Percentiles rank a stretch among this genome's conserved stretches.
phyloP scores from a whole-genome alignment of 2,113 vertebrate genomes.

The Leptobrachium leishanense region DNA sequence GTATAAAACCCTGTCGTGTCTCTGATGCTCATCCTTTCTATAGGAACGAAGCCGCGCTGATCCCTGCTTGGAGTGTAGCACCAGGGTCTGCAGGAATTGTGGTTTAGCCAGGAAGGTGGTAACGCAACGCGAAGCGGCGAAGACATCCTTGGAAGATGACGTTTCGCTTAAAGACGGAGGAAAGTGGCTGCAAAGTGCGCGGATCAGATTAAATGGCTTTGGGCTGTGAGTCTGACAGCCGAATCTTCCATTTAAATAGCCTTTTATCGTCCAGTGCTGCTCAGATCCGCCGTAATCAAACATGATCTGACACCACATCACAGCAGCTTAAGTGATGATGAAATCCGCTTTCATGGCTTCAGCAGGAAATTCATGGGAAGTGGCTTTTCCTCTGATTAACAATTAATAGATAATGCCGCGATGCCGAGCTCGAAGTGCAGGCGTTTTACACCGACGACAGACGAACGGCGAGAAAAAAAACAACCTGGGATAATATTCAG shows the following conservation, averaged over 20 bases:
- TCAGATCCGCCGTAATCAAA: slow-evolving; percentile 31
- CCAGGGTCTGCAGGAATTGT: no score
- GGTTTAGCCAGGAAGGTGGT: no score
- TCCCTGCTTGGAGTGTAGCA: no score
- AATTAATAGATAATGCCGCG: slow-evolving; percentile 31
- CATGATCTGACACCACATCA: slow-evolving; percentile 37
- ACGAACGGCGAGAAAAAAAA: no score
- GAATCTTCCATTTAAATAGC: slow-evolving; percentile 3
- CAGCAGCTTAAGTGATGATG: slow-evolving; percentile 12
- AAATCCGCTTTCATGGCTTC: slow-evolving; percentile 10
- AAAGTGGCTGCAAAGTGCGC: not conserved
- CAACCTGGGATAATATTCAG: no score
- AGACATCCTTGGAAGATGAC: no score
- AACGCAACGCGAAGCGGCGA: no score
- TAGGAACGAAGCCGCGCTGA: no score
- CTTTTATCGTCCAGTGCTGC: slow-evolving; percentile 23
- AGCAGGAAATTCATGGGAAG: slow-evolving; percentile 10
- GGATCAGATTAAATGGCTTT: slow-evolving; percentile 19
- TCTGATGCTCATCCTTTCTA: no score
- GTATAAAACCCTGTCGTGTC: no score
- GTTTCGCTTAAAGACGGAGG: not conserved
- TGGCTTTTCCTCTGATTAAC: slow-evolving; percentile 17
- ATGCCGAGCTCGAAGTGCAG: no score
- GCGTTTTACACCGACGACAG: no score
- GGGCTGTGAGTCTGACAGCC: slow-evolving; percentile 19